Evolutionary conservation across 2,797 vertebrate species (phyloP), one percentile per base, ranked within the genome.

Genomic region (Xiphophorus birchmanni): DNA sequence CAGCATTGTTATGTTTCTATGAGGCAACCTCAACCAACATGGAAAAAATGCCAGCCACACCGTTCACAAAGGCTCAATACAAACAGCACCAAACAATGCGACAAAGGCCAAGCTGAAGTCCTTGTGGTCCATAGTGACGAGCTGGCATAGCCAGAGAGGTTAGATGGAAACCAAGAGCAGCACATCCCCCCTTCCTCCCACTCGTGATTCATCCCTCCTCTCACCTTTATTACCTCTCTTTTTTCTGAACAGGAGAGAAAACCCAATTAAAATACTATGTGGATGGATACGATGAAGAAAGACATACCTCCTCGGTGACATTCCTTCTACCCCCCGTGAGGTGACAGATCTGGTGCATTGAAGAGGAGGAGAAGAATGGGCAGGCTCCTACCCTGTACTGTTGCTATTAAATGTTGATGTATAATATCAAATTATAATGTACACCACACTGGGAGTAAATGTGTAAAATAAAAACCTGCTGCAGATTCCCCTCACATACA

Each of bases 221-320:
- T 94, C 90, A 93, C 93, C 93, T 90, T 84, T 88, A 82, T 88
- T 90, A 87, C 82, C 75, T 80, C 79, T 83, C 44, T 72, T 79
- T 82, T 85, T 80, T 81, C 84, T 71, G 74, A 0, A 18, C 74
- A 85, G 77, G 84, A 89, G 81, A 87, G 82, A 87, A 87, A 91
- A 83, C 90, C 93, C 95, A 95, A 96, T 96, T 96, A 96, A 96
- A 95, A 96, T 96, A 95, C 93, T 94, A 85, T 81, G 90, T 93
- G 91, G 92, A 94, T 93, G 93, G 95, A 95, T 94, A 94, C 95
- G 82, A 88, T 90, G 91, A 94, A 93, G 92, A 92, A 91, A 95
- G 94, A 93, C 90, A 94, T 94, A 91, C 90, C 92, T 93, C 89
- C 91, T 92, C 85, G 85, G 74, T 94, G 94, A 93, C 93, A 94